Evolutionary conservation across 2,113 vertebrate species (phyloP).

Genomic region (Turdus rufiventris): DNA sequence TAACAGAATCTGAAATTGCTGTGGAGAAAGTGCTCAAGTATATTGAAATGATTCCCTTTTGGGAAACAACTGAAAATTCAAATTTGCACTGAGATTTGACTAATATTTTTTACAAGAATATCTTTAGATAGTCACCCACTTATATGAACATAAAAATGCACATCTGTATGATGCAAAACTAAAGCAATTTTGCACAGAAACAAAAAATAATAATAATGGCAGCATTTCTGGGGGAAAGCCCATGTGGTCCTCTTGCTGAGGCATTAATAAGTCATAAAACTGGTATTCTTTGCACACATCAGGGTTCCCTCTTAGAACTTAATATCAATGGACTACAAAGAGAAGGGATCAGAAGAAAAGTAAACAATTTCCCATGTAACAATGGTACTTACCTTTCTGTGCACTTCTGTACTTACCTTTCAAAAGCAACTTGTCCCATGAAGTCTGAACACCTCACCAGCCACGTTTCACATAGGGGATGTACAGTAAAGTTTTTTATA

Average conservation of each 20-base stretch:
- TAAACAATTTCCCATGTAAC: constrained; percentile 28
- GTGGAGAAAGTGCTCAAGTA: not conserved
- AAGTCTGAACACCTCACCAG: not conserved
- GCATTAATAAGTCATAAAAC: constrained; percentile 54
- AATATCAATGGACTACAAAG: constrained; percentile 34
- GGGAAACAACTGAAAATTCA: constrained; percentile 12
- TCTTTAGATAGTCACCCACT: not conserved
- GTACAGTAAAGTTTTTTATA: not conserved
- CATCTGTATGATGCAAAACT: not conserved
- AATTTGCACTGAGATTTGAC: not conserved
- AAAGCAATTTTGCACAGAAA: not conserved
- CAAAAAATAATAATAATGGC: not conserved
- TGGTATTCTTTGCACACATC: constrained; percentile 27
- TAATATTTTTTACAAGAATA: not conserved
- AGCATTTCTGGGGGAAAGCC: not conserved
- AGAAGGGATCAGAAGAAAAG: constrained; percentile 26
- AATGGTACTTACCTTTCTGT: not conserved
- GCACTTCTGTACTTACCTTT: not conserved
- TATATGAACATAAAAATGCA: not conserved
- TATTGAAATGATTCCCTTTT: not conserved
- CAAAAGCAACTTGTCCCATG: not conserved
- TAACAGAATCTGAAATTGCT: constrained; percentile 39
- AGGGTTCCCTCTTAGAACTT: constrained; percentile 32
- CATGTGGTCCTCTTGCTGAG: not conserved
- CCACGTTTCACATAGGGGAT: not conserved